Percentiles rank a stretch among this genome's conserved stretches.
Conservation (phyloP, 2,888 invertebrate genomes). For the Creontiades dilutus region DNA sequence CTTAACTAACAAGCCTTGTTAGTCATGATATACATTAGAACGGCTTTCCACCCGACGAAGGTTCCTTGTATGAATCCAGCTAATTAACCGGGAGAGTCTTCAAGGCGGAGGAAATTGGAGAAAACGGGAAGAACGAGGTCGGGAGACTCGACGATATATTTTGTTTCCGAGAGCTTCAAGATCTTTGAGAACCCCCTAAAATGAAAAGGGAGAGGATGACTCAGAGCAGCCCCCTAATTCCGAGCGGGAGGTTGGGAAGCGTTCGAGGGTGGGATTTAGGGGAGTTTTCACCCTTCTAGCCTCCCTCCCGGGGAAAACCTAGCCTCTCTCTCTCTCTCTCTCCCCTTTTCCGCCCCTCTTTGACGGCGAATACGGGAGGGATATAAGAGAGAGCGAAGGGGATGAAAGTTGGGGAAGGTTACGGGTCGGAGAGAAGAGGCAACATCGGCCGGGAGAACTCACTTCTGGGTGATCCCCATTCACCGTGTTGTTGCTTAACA, state of each 20-base stretch:
- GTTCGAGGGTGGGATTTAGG: constrained; percentile 21
- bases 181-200: constrained; percentile 1
- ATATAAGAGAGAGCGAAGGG: constrained; percentile 28
- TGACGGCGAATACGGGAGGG: background rate
- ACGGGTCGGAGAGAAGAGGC: constrained; percentile 22
- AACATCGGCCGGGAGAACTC: constrained; percentile 7
- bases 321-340: background rate
- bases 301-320: constrained; percentile 15
- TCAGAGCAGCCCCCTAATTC: constrained; percentile 53
- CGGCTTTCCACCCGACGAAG: background rate
- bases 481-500: background rate
- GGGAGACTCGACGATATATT: constrained; percentile 20
- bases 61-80: background rate
- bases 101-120: constrained; percentile 9
- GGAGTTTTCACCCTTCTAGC: constrained; percentile 20
- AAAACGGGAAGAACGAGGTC: background rate
- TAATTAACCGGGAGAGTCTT: background rate
- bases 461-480: constrained; percentile 2
- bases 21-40: background rate
- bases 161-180: constrained; percentile 3
- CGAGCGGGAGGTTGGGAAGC: background rate
- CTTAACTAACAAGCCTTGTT: background rate
- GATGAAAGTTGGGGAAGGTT: constrained; percentile 58
- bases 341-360: constrained; percentile 13
- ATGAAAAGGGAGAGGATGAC: constrained; percentile 46